Evolutionary conservation across 2,888 invertebrate genomes (phyloP).

Genomic region (Eubasilissa splendida): DNA sequence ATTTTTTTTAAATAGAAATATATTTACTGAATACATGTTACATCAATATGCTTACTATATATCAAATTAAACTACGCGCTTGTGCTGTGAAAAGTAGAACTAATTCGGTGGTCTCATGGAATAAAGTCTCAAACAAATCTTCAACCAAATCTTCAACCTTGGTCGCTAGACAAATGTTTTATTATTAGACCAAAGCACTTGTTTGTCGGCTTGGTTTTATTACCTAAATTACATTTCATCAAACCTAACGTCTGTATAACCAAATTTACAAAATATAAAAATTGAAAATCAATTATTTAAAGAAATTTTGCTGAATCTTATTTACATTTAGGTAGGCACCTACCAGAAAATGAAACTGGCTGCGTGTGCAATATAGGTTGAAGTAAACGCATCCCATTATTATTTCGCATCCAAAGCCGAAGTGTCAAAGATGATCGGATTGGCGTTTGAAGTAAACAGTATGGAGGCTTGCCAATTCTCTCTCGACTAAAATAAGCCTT

Average conservation of each 20-base stretch:
- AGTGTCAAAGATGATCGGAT: constrained; percentile 73
- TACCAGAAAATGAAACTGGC: constrained; percentile 15
- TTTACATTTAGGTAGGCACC: constrained; percentile 4
- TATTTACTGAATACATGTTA: no score
- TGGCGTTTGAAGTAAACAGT: constrained; percentile 75
- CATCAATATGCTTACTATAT: no score
- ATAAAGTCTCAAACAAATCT: no score
- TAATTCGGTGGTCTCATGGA: no score
- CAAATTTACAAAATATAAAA: no score
- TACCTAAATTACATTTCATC: not conserved
- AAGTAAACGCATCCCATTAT: constrained; percentile 62
- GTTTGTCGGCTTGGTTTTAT: no score
- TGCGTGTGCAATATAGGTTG: constrained; percentile 40
- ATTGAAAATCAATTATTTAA: not conserved
- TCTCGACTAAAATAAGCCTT: constrained; percentile 69
- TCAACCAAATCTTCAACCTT: no score
- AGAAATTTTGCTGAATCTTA: not conserved
- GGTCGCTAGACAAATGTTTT: no score
- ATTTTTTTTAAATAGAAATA: no score
- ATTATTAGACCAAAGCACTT: no score
- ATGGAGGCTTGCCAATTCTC: constrained; percentile 73
- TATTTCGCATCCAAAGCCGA: constrained; percentile 63
- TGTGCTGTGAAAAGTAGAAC: no score
- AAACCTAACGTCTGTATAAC: not conserved
- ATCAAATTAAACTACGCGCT: no score